Conservation (phyloP, 2,113 vertebrate species). For the Falcunculus frontatus region DNA sequence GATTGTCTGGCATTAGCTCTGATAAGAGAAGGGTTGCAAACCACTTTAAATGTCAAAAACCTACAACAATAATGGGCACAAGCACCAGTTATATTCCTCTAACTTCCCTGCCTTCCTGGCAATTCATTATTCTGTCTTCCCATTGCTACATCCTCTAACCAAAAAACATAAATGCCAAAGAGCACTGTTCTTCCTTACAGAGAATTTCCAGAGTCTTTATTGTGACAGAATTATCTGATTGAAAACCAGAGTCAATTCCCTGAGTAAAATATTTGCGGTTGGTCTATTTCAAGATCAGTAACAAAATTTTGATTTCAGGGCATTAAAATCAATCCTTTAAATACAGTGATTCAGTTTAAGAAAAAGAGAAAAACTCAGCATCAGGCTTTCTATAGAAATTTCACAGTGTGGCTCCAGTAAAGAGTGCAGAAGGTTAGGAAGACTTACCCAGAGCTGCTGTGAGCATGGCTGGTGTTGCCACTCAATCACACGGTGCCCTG, state of each 20-base stretch:
- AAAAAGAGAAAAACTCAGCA: background rate
- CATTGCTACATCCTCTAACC: background rate
- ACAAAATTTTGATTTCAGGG: background rate
- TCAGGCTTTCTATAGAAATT: background rate
- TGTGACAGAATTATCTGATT: background rate
- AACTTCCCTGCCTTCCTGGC: background rate
- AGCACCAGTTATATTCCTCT: background rate
- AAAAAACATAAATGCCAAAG: background rate
- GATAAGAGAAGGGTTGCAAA: slow-evolving; percentile 27
- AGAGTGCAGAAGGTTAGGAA: background rate
- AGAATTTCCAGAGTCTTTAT: background rate
- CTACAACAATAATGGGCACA: background rate
- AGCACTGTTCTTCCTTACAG: background rate
- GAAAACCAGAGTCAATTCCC: background rate
- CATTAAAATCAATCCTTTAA: background rate
- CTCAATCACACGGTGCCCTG: background rate
- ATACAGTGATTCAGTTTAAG: background rate
- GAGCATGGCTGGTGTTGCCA: background rate
- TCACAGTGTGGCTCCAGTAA: background rate
- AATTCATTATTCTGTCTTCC: slow-evolving; percentile 1
- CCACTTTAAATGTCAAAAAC: slow-evolving; percentile 46
- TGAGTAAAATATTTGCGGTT: background rate
- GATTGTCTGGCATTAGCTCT: slow-evolving; percentile 19
- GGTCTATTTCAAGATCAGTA: background rate
- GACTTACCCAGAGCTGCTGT: background rate